These are phyloP conservation scores for Platyscelio sp. DNA, from an alignment of 2,888 invertebrate genomes.

Conservation along the genomic window DNA sequence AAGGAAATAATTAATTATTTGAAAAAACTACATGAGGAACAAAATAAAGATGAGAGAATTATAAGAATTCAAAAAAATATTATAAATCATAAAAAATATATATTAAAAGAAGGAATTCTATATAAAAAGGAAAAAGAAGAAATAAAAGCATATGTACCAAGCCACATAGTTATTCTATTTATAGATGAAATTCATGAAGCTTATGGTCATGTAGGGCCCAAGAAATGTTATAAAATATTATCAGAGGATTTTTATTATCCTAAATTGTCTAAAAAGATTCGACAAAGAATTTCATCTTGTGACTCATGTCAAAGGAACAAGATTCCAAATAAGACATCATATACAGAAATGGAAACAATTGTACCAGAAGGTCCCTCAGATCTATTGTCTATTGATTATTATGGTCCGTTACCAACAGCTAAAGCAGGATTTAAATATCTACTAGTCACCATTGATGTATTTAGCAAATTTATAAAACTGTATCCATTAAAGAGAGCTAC, in stretches of 20 bases:
- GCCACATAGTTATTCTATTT: neutral
- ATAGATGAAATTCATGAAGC: neutral
- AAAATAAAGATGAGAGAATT: neutral
- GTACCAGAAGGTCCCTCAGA: slow-evolving; percentile 24
- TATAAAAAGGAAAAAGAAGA: neutral
- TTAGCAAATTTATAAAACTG: slow-evolving; percentile 31
- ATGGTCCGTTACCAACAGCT: slow-evolving; percentile 44
- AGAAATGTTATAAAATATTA: neutral
- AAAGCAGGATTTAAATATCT: slow-evolving; percentile 32
- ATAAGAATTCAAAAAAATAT: neutral
- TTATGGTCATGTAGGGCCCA: neutral
- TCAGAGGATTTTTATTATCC: neutral
- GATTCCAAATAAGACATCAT: neutral
- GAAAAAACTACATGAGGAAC: neutral
- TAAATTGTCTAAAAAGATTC: neutral
- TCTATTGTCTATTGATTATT: slow-evolving; percentile 47
- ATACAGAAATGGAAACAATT: neutral
- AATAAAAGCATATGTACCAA: neutral
- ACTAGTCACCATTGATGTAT: slow-evolving; percentile 34
- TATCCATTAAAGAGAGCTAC: slow-evolving; percentile 45
- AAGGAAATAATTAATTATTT: neutral
- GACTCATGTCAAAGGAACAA: slow-evolving; percentile 18
- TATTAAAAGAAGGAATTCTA: neutral
- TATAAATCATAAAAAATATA: neutral
- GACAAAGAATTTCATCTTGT: neutral